phyloP scores from a whole-genome alignment of 2,888 invertebrate species.

The Euplexia lucipara region DNA sequence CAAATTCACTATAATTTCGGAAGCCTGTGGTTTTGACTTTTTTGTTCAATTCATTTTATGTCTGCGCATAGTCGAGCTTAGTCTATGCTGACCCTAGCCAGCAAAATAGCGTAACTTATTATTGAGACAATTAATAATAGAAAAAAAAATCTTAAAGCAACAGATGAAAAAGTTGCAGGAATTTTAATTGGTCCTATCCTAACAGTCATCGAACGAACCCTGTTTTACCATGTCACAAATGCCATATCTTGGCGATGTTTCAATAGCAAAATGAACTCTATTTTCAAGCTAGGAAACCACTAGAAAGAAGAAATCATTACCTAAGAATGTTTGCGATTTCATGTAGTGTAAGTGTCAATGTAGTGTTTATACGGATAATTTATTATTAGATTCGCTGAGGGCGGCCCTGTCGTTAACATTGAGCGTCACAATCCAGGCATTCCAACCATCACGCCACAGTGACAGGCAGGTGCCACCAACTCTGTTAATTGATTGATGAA shows the following conservation, averaged over 20 bases:
- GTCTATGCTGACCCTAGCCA: no score
- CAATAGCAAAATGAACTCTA: background rate
- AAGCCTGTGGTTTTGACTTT: no score
- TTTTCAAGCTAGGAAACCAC: conserved; percentile 8
- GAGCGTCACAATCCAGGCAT: conserved; percentile 78
- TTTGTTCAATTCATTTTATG: no score
- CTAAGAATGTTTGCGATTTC: conserved; percentile 22
- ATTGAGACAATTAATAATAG: background rate
- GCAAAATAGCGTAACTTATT: background rate
- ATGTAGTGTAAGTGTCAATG: conserved; percentile 36
- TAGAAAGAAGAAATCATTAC: conserved; percentile 20
- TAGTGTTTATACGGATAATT: conserved; percentile 55
- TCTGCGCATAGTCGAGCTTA: no score
- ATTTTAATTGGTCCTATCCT: background rate
- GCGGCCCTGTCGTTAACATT: conserved; percentile 80
- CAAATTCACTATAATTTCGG: no score
- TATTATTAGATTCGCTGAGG: conserved; percentile 71
- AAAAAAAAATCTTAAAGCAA: background rate
- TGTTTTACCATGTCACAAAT: background rate
- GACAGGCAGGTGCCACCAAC: conserved; percentile 74
- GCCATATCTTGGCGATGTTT: background rate
- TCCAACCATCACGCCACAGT: conserved; percentile 69
- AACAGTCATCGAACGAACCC: background rate
- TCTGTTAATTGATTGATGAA: conserved; percentile 30
- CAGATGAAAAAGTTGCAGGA: background rate